Evolutionary conservation across 2,113 vertebrate species (phyloP).

Genomic region (Tichodroma muraria): DNA sequence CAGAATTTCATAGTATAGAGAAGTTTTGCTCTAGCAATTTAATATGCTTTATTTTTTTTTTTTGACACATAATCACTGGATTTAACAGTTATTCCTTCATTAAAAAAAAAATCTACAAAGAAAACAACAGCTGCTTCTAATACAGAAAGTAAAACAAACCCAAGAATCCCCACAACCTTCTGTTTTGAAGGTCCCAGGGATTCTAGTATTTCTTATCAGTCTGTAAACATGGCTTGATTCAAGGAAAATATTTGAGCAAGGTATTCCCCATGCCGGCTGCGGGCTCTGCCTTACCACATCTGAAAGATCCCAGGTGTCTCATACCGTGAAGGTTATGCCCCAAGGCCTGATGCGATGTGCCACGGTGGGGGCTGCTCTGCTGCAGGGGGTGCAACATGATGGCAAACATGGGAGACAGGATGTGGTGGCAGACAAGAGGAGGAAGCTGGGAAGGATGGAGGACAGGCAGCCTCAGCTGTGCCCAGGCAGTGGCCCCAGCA

Average conservation of each 20-base stretch:
- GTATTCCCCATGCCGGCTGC: not conserved
- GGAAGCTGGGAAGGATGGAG: not conserved
- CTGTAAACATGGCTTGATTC: not conserved
- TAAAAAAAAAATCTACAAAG: not conserved
- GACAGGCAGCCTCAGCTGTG: not conserved
- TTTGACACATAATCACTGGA: not conserved
- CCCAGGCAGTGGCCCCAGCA: not conserved
- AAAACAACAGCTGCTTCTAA: not conserved
- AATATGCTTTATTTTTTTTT: not conserved
- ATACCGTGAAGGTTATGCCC: rapidly evolving
- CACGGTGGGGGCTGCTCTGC: not conserved
- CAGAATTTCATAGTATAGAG: not conserved
- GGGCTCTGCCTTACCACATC: not conserved
- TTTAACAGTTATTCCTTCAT: not conserved
- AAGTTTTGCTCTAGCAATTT: not conserved
- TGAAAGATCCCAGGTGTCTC: not conserved
- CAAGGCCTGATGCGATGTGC: rapidly evolving
- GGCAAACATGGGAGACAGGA: rapidly evolving
- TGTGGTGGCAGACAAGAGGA: not conserved
- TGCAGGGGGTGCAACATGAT: rapidly evolving
- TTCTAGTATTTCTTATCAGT: constrained; percentile 20
- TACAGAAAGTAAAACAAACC: not conserved
- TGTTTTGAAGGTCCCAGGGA: not conserved
- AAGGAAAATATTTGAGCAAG: constrained; percentile 22
- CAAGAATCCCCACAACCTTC: not conserved